Evolutionary conservation across 2,888 invertebrate species (phyloP).

Genomic region (Aphidoletes aphidimyza): DNA sequence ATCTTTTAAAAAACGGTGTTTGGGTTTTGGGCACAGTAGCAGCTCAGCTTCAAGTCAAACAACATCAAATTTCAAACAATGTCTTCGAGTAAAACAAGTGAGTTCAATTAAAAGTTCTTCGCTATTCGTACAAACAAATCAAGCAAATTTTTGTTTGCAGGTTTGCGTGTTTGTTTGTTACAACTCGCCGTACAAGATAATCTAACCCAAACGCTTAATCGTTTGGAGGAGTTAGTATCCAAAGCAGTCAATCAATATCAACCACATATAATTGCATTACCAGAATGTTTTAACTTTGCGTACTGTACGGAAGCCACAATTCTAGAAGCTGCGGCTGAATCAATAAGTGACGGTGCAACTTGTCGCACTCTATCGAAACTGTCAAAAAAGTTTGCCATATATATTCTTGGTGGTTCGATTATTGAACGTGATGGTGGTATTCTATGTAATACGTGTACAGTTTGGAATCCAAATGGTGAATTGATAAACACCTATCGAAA

Average conservation of each 20-base stretch:
- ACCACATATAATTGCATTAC: slow-evolving; percentile 51
- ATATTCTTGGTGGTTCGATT: slow-evolving; percentile 41
- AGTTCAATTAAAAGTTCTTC: neutral
- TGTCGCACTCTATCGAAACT: neutral
- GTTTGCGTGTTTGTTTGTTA: neutral
- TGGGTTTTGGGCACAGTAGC: no score
- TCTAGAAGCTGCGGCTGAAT: neutral
- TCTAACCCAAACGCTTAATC: neutral
- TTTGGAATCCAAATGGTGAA: slow-evolving; percentile 43
- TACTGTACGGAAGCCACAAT: neutral
- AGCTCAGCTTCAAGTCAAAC: no score
- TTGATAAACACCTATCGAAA: slow-evolving; percentile 34
- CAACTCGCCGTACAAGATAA: neutral
- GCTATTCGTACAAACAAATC: neutral
- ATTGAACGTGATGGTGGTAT: slow-evolving; percentile 30
- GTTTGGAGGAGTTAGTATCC: neutral
- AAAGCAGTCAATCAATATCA: slow-evolving; percentile 26
- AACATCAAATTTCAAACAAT: no score
- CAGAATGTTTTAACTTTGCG: slow-evolving; percentile 38
- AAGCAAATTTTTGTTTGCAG: neutral
- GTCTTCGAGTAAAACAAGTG: neutral
- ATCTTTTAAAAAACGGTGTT: no score
- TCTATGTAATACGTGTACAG: slow-evolving; percentile 33
- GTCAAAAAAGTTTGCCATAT: slow-evolving; percentile 23
- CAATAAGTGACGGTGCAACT: neutral